Conservation (phyloP, 2,113 vertebrate species). For the Ivindomyrus marchei region DNA sequence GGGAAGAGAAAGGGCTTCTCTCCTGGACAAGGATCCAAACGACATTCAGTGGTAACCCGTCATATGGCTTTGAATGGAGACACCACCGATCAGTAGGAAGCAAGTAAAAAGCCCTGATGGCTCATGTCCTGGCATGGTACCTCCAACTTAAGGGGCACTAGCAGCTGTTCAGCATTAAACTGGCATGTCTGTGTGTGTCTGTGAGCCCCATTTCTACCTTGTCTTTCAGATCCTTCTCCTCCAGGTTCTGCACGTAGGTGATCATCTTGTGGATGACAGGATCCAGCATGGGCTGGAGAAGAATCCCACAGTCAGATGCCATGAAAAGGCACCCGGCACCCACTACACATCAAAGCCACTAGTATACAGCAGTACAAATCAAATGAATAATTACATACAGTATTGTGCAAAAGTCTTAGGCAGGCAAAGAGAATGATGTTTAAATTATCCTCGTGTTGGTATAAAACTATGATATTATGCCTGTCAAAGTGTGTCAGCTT, state of each 20-base stretch:
- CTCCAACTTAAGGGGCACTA: not conserved
- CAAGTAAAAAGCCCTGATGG: not conserved
- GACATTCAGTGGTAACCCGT: not conserved
- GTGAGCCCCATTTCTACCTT: conserved; percentile 62
- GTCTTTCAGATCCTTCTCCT: conserved; percentile 99
- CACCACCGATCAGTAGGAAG: not conserved
- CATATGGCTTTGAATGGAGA: not conserved
- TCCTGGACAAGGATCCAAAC: not conserved
- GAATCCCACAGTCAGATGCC: conserved; percentile 18
- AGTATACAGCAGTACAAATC: not conserved
- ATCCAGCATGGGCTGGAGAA: conserved; percentile 88
- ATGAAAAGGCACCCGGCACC: not conserved
- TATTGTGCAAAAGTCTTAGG: too few species aligned
- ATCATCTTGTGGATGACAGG: conserved; percentile 97
- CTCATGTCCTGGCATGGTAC: not conserved
- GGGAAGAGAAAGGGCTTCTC: not conserved
- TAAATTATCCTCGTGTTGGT: too few species aligned
- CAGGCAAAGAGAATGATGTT: too few species aligned
- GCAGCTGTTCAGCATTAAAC: not conserved
- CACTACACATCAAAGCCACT: not conserved
- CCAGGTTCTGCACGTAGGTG: conserved; percentile 91
- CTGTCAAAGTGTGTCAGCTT: too few species aligned
- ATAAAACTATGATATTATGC: too few species aligned
- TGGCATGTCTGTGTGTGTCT: not conserved
- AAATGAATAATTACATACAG: not conserved